Conservation (phyloP, 2,113 vertebrate species). For the Pseudorhombus dupliciocellatus region DNA sequence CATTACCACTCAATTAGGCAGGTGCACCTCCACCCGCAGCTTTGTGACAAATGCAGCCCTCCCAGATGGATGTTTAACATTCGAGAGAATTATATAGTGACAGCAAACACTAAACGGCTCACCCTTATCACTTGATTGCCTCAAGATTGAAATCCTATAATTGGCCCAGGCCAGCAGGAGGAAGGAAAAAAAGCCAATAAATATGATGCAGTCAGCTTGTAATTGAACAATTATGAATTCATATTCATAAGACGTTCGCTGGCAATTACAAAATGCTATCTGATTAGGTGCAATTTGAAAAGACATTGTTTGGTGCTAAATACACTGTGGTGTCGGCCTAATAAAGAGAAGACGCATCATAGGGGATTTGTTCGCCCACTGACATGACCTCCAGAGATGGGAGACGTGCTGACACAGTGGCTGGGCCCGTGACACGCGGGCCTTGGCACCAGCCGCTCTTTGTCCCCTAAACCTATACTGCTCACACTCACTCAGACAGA, state of each 20-base stretch:
- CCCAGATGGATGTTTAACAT: slow-evolving; percentile 79
- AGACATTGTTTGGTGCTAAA: slow-evolving; percentile 71
- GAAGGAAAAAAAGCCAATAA: slow-evolving; percentile 62
- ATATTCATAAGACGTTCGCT: slow-evolving; percentile 74
- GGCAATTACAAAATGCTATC: slow-evolving; percentile 75
- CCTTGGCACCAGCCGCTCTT: slow-evolving; percentile 67
- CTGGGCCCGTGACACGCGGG: slow-evolving; percentile 61
- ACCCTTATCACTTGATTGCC: slow-evolving; percentile 78
- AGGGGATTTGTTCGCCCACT: slow-evolving; percentile 34
- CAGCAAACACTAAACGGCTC: slow-evolving; percentile 76
- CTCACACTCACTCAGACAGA: slow-evolving; percentile 38
- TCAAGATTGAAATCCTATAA: slow-evolving; percentile 79
- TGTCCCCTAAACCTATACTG: slow-evolving; percentile 55
- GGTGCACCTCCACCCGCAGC: slow-evolving; percentile 72
- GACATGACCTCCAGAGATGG: slow-evolving; percentile 68
- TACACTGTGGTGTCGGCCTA: slow-evolving; percentile 63
- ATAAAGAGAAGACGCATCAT: slow-evolving; percentile 67
- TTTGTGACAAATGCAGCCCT: slow-evolving; percentile 69
- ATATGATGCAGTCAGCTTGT: slow-evolving; percentile 70
- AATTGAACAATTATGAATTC: slow-evolving; percentile 80
- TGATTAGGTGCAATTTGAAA: slow-evolving; percentile 73
- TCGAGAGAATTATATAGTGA: slow-evolving; percentile 74
- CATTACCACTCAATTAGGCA: slow-evolving; percentile 84
- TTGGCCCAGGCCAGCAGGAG: slow-evolving; percentile 70
- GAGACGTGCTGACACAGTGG: slow-evolving; percentile 67